Conservation (phyloP, 1,140 invertebrate genomes). For the Polypedilum vanderplanki region DNA sequence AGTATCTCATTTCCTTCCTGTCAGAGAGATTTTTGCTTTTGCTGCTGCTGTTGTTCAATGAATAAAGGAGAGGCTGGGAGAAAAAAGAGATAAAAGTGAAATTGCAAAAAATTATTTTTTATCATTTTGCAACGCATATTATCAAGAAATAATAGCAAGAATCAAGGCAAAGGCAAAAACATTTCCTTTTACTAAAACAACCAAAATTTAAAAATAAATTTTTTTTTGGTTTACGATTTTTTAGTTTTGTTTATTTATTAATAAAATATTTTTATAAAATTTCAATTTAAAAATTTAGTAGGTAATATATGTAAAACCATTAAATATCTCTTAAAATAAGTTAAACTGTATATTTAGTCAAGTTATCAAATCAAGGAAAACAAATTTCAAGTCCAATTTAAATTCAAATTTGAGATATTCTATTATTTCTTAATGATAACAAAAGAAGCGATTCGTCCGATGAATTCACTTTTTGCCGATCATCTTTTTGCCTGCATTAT, state of each 20-base stretch:
- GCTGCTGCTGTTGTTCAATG: background rate
- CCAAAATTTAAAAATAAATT: too few relatives aligned
- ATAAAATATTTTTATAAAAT: too few relatives aligned
- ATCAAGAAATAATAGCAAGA: background rate
- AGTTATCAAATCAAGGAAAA: background rate
- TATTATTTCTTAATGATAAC: background rate
- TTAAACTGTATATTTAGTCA: too few relatives aligned
- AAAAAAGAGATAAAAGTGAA: constrained; percentile 19
- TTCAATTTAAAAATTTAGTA: too few relatives aligned
- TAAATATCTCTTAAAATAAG: too few relatives aligned
- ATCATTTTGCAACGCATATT: background rate
- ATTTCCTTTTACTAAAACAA: too few relatives aligned
- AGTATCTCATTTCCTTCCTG: background rate
- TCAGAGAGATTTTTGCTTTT: background rate
- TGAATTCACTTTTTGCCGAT: background rate
- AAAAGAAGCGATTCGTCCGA: background rate
- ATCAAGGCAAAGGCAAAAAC: too few relatives aligned
- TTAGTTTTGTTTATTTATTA: too few relatives aligned
- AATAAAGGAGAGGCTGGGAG: background rate
- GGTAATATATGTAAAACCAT: too few relatives aligned
- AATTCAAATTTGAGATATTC: background rate
- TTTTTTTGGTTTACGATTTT: too few relatives aligned
- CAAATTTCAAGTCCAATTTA: too few relatives aligned
- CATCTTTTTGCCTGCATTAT: background rate
- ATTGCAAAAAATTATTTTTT: constrained; percentile 5